Evolutionary conservation across 35 echinoderm and acorn worm genomes (phyloP), one percentile per base, ranked within the genome.

Genomic region (Patiria miniata): DNA sequence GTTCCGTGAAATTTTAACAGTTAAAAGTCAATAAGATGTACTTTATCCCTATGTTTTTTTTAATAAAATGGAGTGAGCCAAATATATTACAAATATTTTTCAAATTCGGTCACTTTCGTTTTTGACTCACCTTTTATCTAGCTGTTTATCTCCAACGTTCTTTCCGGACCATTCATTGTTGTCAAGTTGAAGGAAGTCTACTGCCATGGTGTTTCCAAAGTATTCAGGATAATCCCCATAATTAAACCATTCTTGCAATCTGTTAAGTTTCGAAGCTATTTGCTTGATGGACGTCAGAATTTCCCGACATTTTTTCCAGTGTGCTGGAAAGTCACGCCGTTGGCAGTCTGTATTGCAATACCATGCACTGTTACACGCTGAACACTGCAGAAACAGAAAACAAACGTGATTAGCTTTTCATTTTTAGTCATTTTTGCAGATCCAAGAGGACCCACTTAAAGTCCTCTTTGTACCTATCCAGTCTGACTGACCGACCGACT

Each of bases 271-370:
- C 61, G 23, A 22, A 22, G 61, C 17, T 23, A 69, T 69, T 34
- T 30, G 14, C 28, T 29, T 69, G 9, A 69, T 69, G 61, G 61
- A 69, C 19, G 17, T 29, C 12, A 12, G 19, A 34, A 69, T 34
- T 22, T 12, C 34, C 23, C 28, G 23, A 32, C 61, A 69, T 21
- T 21, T 23, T 69, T 23, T 12, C 28, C 28, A 22, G 61, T 69
- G 61, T 22, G 22, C 26, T 30, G 61, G 61, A 23, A 23, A 69
- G 10, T 29, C 17, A 30, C 34, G 61, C 12, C 23, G 61, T 69
- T 69, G 61, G 8, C 61, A 69, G 23, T 69, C 61, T 34, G 23
- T 69, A 8, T 69, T 69, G 26, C 61, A 69, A 23, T 69, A 69
- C 61, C 61, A 69, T 69, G 34, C 0, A 9, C 34, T 34, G 12